These are phyloP conservation scores for Callosobruchus maculatus DNA, from an alignment of 2,888 invertebrate genomes.

Conservation along the genomic window DNA sequence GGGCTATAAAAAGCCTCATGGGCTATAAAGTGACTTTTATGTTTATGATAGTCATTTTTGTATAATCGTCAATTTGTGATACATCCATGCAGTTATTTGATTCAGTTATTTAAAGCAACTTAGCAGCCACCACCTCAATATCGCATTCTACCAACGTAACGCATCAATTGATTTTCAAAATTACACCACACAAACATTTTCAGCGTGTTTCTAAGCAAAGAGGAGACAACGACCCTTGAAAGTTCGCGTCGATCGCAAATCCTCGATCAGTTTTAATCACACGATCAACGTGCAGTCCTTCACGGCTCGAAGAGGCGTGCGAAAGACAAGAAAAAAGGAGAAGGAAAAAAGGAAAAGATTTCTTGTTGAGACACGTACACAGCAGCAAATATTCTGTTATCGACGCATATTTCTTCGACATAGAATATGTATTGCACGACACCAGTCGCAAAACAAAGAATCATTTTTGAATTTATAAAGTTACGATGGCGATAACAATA, in stretches of 20 bases:
- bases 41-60: too few species aligned
- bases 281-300: not conserved
- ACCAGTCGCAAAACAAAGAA: slow-evolving; percentile 25
- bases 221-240: not conserved
- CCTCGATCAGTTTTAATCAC: not conserved
- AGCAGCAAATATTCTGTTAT: slow-evolving; percentile 22
- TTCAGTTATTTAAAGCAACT: too few species aligned
- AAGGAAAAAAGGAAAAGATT: not conserved
- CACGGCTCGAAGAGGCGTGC: not conserved
- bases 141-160: not conserved
- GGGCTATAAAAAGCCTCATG: too few species aligned
- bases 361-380: not conserved
- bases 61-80: too few species aligned
- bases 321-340: not conserved
- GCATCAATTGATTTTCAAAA: too few species aligned
- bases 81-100: too few species aligned
- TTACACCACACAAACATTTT: not conserved
- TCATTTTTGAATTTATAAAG: slow-evolving; percentile 27
- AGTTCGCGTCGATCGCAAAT: not conserved
- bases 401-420: slow-evolving; percentile 19
- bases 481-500: slow-evolving; percentile 21
- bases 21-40: too few species aligned
- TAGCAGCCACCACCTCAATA: too few species aligned
- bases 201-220: not conserved
- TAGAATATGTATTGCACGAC: slow-evolving; percentile 25